Evolutionary conservation across 2,888 invertebrate genomes (phyloP).

Genomic region (Metacarcinus magister): DNA sequence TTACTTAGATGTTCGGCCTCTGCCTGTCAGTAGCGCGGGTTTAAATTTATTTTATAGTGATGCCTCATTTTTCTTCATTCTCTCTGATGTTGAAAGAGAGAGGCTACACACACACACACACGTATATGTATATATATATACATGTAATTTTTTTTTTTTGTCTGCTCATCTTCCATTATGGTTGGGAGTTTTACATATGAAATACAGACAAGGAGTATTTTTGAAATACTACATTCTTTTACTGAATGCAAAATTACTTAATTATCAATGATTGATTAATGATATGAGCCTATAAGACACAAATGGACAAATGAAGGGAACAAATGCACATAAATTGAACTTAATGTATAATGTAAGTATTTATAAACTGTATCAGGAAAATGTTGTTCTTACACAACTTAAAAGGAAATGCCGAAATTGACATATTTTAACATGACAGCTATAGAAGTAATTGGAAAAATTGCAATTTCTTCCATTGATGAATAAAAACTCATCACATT

Average conservation of each 20-base stretch:
- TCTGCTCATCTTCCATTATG: background rate
- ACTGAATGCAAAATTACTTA: background rate
- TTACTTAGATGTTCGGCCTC: no score
- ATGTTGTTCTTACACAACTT: background rate
- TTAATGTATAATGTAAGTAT: background rate
- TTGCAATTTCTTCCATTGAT: background rate
- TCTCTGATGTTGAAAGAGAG: no score
- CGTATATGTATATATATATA: no score
- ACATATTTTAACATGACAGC: background rate
- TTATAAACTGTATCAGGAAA: background rate
- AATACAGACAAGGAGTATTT: background rate
- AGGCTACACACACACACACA: no score
- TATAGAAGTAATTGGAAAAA: background rate
- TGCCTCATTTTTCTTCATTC: no score
- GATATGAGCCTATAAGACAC: background rate
- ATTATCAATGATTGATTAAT: background rate
- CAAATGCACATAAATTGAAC: background rate
- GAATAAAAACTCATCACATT: background rate
- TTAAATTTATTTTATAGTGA: no score
- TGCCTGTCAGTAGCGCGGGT: no score
- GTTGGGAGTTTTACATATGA: background rate
- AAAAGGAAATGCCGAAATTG: background rate
- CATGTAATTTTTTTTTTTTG: background rate
- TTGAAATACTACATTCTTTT: background rate
- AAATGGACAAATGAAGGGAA: background rate